Evolutionary conservation across 2,113 vertebrate genomes (phyloP), one percentile per base, ranked within the genome.

Genomic region (Tupaia tana): DNA sequence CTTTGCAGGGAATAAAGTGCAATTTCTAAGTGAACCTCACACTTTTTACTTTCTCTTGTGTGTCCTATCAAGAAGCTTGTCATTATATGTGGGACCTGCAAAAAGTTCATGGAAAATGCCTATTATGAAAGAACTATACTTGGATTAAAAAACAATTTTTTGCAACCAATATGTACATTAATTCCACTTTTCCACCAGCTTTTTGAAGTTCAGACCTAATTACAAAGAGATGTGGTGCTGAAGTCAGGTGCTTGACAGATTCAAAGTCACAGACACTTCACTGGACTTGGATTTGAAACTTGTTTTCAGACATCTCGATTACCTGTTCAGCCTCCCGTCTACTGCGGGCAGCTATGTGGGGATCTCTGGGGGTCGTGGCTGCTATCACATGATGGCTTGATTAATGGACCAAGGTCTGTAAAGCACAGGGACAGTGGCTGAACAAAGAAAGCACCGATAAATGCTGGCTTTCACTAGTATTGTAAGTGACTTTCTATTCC

Each of bases 261-360:
- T 56, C 56, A 25, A 83, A 83, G 29, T 67, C 56, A 15, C 6
- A 63, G 12, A 64, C 3, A 14, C 9, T 10, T 4, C 19, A 3
- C 24, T 79, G 67, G 5, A 14, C 2, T 7, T 78, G 58, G 34
- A 22, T 82, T 11, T 22, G 61, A 63, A 75, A 3, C 43, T 18
- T 79, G 27, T 31, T 70, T 27, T 43, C 29, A 11, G 61, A 19
- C 19, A 83, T 59, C 10, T 2, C 0, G 8, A 61, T 67, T 69
- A n/a, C 54, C 43, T 29, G 0, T 64, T 75, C 52, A 29, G 59
- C 70, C 56, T 59, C 71, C 54, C 14, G 20, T 13, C 63, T 3
- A 52, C 0, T 34, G 25, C 11, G 3, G 18, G 13, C 18, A 20
- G 52, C 6, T 1, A 3, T 6, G 11, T 31, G 10, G 31, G 18